Evolutionary conservation across 2,797 vertebrate genomes (phyloP).

Genomic region (Chelon labrosus): DNA sequence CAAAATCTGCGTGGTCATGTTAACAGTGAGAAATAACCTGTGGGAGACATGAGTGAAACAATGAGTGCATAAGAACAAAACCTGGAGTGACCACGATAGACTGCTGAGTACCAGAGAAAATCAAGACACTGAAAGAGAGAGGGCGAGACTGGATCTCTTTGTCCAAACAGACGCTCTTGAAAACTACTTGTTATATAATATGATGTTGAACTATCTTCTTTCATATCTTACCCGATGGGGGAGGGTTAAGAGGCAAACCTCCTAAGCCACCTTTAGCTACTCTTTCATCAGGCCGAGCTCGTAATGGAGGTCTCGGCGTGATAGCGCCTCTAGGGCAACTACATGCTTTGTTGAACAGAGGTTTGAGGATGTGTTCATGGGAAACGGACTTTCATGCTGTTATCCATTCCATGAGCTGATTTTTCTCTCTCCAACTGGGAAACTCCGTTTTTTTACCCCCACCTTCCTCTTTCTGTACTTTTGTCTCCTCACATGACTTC

Average conservation of each 20-base stretch:
- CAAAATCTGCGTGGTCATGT: slow-evolving; percentile 19
- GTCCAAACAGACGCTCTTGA: slow-evolving; percentile 27
- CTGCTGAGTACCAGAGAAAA: neutral
- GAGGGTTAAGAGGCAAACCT: slow-evolving; percentile 62
- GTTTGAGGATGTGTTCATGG: slow-evolving; percentile 74
- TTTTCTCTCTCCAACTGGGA: slow-evolving; percentile 29
- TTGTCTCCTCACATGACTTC: slow-evolving; percentile 17
- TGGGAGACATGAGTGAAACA: neutral
- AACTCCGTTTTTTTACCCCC: neutral
- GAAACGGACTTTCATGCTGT: slow-evolving; percentile 68
- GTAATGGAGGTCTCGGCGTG: slow-evolving; percentile 71
- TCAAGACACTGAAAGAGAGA: neutral
- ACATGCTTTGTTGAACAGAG: slow-evolving; percentile 46
- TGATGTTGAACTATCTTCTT: slow-evolving; percentile 61
- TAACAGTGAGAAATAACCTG: slow-evolving; percentile 1
- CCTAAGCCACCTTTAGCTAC: slow-evolving; percentile 70
- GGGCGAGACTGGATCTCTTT: slow-evolving; percentile 19
- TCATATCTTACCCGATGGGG: slow-evolving; percentile 63
- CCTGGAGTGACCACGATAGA: neutral
- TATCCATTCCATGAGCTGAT: slow-evolving; percentile 52
- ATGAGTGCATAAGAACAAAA: neutral
- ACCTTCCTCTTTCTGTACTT: slow-evolving; percentile 2
- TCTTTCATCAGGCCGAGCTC: slow-evolving; percentile 79
- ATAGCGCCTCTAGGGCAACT: slow-evolving; percentile 65
- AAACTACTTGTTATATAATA: slow-evolving; percentile 44